Base-by-base conservation (phyloP, 2,888 invertebrate species). In the Cinara cedri region DNA sequence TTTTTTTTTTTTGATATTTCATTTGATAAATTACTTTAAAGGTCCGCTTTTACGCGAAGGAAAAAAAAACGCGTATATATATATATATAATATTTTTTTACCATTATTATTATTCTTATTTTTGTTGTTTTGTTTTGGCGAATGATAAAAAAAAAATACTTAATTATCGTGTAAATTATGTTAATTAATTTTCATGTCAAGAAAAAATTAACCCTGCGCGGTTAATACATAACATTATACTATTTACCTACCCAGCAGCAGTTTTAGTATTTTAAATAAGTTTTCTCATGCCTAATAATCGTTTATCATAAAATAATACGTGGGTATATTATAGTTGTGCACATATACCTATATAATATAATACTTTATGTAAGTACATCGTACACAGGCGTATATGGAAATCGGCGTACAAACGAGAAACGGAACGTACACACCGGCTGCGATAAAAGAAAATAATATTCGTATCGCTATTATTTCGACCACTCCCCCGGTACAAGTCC, bases 181-280 rank as follows among this genome's bases (percentile, higher is more conserved):
- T 26, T 51, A 68, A 68, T 68, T 68, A 49, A 68, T 68, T 68
- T 51, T 13, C 26, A 68, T 26, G 26, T 51, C 49, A 2, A 26
- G 26, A 51, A 68, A 66, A 66, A 49, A 24, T 49, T n/a, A 66
- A 6, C 34, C 16, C 13, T 10, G 16, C 13, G 34, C 34, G 34
- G n/a, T n/a, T n/a, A n/a, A n/a, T 34, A 34, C 34, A 34, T n/a
- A n/a, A 14, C 14, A 65, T n/a, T n/a, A n/a, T n/a, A n/a, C n/a
- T n/a, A n/a, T n/a, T n/a, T n/a, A n/a, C n/a, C n/a, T n/a, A n/a
- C n/a, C n/a, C n/a, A n/a, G n/a, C n/a, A 24, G 44, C 14, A 1
- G 21, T 44, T 65, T 24, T 65, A 21, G 21, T 10, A 9, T 46
- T 19, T 21, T 42, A 60, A 24, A 26, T 9, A 60, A 24, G 14